Evolutionary conservation across 2,888 invertebrate genomes (phyloP).

Genomic region (Amiota minor): DNA sequence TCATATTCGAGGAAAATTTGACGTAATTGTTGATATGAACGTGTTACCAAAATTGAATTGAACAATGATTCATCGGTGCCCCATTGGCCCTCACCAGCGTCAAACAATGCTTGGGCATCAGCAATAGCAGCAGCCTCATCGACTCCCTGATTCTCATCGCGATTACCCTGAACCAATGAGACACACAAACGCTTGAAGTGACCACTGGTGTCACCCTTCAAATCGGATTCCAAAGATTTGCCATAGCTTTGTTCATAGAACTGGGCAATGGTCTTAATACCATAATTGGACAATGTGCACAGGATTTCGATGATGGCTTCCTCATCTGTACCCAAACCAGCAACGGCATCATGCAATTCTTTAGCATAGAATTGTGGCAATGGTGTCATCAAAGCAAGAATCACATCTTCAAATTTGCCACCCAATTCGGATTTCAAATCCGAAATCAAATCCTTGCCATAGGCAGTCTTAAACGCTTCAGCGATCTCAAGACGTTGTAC

Average conservation of each 20-base stretch:
- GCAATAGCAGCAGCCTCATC: conserved; percentile 86
- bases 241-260: conserved; percentile 90
- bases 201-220: conserved; percentile 95
- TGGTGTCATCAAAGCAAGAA: conserved; percentile 92
- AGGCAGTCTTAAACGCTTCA: conserved; percentile 91
- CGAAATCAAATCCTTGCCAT: conserved; percentile 88
- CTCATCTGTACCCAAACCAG: conserved; percentile 91
- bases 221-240: conserved; percentile 86
- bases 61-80: conserved; percentile 93
- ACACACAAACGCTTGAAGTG: conserved; percentile 93
- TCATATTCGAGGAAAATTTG: conserved; percentile 90
- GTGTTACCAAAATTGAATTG: conserved; percentile 87
- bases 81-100: conserved; percentile 88
- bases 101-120: conserved; percentile 86
- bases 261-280: conserved; percentile 87
- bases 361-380: conserved; percentile 92
- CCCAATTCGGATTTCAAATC: conserved; percentile 91
- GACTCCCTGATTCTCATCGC: conserved; percentile 89
- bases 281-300: conserved; percentile 92
- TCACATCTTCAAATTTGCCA: conserved; percentile 91
- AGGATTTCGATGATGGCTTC: conserved; percentile 93
- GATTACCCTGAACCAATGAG: conserved; percentile 89
- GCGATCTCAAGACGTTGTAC: conserved; percentile 93
- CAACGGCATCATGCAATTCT: conserved; percentile 89
- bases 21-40: conserved; percentile 91